Percentiles rank a stretch among this genome's conserved stretches.
phyloP scores from a whole-genome alignment of 2,888 invertebrate species.

The Gasteruption jaculator region DNA sequence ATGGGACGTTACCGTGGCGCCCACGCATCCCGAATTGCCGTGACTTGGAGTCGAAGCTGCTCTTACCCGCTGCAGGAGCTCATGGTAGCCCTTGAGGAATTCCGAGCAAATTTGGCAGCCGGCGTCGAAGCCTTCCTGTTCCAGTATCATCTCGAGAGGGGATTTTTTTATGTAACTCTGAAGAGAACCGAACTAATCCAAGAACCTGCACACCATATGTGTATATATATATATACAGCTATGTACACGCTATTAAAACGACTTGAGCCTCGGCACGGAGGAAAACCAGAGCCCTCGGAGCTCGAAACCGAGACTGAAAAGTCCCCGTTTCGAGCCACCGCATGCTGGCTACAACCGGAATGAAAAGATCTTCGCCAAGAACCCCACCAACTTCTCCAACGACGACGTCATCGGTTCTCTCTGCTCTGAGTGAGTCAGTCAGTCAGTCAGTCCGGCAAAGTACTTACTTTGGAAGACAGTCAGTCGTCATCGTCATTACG shows the following conservation, averaged over 20 bases:
- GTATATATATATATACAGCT: too few relatives aligned
- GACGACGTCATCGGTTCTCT: too few relatives aligned
- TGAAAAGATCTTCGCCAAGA: background rate
- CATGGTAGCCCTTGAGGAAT: conserved; percentile 66
- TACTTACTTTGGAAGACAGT: too few relatives aligned
- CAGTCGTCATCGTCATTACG: too few relatives aligned
- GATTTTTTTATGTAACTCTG: background rate
- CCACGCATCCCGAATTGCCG: too few relatives aligned
- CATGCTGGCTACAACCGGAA: conserved; percentile 3
- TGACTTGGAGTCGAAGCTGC: conserved; percentile 30
- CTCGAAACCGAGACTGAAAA: conserved; percentile 7
- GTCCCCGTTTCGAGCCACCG: background rate
- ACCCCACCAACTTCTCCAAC: too few relatives aligned
- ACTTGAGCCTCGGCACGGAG: too few relatives aligned
- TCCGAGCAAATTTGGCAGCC: conserved; percentile 72
- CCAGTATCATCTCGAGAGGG: conserved; percentile 55
- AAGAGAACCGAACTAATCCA: background rate
- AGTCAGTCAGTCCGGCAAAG: conserved; percentile 7
- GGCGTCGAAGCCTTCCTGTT: conserved; percentile 60
- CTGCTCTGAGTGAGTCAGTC: background rate
- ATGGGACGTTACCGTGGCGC: too few relatives aligned
- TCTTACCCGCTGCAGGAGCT: conserved; percentile 68
- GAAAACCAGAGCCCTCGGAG: too few relatives aligned
- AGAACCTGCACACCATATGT: too few relatives aligned
- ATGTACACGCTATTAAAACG: too few relatives aligned